Percentiles rank a stretch among this genome's conserved stretches.
phyloP scores from a whole-genome alignment of 2,113 vertebrate genomes.

The Alouatta palliata region DNA sequence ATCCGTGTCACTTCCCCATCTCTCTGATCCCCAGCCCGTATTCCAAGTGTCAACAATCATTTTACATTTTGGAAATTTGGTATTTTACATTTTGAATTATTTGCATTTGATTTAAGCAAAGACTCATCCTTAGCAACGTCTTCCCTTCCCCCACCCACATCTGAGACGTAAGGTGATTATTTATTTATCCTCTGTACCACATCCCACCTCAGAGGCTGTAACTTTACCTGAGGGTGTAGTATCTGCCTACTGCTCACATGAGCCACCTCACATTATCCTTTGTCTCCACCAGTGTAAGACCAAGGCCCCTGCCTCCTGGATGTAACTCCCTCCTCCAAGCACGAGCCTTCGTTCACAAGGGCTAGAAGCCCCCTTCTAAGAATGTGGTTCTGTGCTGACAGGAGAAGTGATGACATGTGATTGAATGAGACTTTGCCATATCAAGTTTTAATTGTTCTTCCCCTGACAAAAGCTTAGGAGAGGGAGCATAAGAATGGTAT shows the following conservation, averaged over 20 bases:
- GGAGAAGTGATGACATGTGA: not conserved
- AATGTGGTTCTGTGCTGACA: not conserved
- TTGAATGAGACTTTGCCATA: not conserved
- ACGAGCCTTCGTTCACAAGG: not conserved
- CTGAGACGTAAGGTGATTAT: not conserved
- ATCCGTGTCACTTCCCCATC: fast-evolving
- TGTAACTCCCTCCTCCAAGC: not conserved
- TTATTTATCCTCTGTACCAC: not conserved
- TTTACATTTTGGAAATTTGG: not conserved
- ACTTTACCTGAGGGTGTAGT: not conserved
- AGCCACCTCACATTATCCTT: fast-evolving
- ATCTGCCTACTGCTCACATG: fast-evolving
- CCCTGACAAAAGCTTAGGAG: not conserved
- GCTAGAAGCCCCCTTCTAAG: not conserved
- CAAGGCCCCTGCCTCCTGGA: not conserved
- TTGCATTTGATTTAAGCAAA: not conserved
- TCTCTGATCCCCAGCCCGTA: not conserved
- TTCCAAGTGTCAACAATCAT: not conserved
- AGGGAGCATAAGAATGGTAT: not conserved
- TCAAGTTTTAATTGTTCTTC: not conserved
- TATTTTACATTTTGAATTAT: not conserved
- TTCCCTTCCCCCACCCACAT: not conserved
- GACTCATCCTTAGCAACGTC: too few relatives aligned
- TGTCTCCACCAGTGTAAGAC: fast-evolving
- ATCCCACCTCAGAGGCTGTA: not conserved